Base-by-base conservation (phyloP, 2,797 vertebrate genomes). In the Eulemur rubriventer region DNA sequence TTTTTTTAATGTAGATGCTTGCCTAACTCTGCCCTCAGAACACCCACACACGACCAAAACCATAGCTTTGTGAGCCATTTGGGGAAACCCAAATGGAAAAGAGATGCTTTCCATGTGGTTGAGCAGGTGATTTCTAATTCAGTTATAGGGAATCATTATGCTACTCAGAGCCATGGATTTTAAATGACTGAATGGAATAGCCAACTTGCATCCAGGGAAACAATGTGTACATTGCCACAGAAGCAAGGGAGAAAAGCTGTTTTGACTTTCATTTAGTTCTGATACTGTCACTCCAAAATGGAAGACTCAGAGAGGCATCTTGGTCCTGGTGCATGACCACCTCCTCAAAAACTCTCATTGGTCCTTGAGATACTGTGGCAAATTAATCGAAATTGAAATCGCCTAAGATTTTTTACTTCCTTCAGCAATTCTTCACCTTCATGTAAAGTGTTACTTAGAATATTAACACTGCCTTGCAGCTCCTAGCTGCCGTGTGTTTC, bases 381-480 rank as follows among this genome's bases (percentile, higher is more conserved):
- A 96, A 93, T 94, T 91, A 91, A 97, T 95, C 76, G 95, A 83
- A 97, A 97, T 73, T 43, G 88, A 97, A 97, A 94, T 96, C 55
- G 75, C n/a, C 83, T 85, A 69, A 76, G 84, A 55, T 87, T 94
- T 91, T 91, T 96, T 50, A 89, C 89, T 73, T 94, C 83, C 93
- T 96, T 93, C 83, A 92, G 89, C 89, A 93, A 55, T 80, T 96
- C 79, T 96, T 94, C 87, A 95, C 92, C 82, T 95, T 92, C 12
- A 46, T 81, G 20, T 43, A 70, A 76, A 82, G 86, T 92, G 89
- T 97, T 96, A 87, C 83, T 94, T 97, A 73, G 87, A 96, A 91
- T 97, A 94, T 96, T 80, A 96, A 93, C 67, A 72, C 75, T 65
- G 67, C 86, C 93, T 94, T 87, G 43, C 16, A 0, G 89, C 72